Percentiles rank a stretch among this genome's conserved stretches.
These are phyloP conservation scores for Heteromurus nitidus DNA, from an alignment of 2,888 invertebrate genomes.

Conservation along the genomic window DNA sequence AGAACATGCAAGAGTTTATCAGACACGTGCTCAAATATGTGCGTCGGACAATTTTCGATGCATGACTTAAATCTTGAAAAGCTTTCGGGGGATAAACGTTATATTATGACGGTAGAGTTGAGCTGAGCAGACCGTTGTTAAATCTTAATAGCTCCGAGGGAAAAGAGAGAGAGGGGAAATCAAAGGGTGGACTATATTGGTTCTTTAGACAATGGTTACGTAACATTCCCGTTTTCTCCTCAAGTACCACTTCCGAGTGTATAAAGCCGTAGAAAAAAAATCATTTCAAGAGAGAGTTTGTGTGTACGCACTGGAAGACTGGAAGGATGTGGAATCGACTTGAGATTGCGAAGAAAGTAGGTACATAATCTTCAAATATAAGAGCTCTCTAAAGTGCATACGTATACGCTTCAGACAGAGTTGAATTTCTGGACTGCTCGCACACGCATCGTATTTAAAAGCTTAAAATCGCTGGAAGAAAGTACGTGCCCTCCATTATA, in stretches of 20 bases:
- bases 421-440: conserved; percentile 4
- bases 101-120: neutral
- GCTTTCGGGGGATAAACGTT: neutral
- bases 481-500: neutral
- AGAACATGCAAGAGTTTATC: conserved; percentile 1
- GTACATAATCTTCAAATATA: neutral
- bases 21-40: conserved; percentile 4
- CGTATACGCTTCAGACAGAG: neutral
- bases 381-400: neutral
- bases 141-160: neutral
- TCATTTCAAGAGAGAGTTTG: neutral
- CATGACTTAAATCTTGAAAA: conserved; percentile 55
- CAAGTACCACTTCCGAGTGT: neutral
- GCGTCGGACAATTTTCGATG: conserved; percentile 39
- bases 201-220: conserved; percentile 40
- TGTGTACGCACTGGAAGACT: neutral
- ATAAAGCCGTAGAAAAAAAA: too few species aligned
- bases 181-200: conserved; percentile 37
- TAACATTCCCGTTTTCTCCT: conserved; percentile 6
- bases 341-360: too few species aligned
- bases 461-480: neutral
- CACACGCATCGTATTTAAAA: conserved; percentile 12
- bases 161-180: neutral
- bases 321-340: neutral
- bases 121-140: too few species aligned